A percentile compares a stretch with the other conserved stretches of the same genome.
These are phyloP conservation scores for Teleogryllus occipitalis DNA, from an alignment of 1,140 invertebrate genomes.

Conservation along the genomic window DNA sequence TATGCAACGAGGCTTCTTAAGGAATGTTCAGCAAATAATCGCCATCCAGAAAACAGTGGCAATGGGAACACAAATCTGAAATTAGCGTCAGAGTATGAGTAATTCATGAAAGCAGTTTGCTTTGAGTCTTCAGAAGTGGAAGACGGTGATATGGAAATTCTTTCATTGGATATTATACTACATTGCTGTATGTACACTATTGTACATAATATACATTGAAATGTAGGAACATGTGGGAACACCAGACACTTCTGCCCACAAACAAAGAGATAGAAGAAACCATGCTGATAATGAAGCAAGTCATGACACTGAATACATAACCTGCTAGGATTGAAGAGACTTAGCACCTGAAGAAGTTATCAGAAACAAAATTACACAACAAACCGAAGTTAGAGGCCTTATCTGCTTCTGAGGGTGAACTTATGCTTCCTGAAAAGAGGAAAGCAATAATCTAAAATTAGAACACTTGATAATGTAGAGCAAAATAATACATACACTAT, in stretches of 20 bases:
- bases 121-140: constrained; percentile 9
- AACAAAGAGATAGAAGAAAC: background rate
- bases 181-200: no score
- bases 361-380: no score
- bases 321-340: no score
- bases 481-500: background rate
- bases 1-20: background rate
- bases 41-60: background rate
- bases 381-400: no score
- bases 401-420: no score
- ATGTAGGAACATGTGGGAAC: no score
- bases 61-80: constrained; percentile 18
- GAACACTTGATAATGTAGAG: constrained; percentile 12
- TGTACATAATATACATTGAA: no score
- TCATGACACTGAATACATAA: no score
- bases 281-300: background rate
- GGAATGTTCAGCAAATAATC: background rate
- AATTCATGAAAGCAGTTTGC: constrained; percentile 21
- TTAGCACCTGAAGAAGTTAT: no score
- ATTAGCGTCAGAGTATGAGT: constrained; percentile 19
- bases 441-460: constrained; percentile 10
- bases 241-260: no score
- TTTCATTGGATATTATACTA: background rate
- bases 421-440: background rate
- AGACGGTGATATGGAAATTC: background rate